Conservation (phyloP, 2,113 vertebrate species). For the Dissostichus mawsoni region DNA sequence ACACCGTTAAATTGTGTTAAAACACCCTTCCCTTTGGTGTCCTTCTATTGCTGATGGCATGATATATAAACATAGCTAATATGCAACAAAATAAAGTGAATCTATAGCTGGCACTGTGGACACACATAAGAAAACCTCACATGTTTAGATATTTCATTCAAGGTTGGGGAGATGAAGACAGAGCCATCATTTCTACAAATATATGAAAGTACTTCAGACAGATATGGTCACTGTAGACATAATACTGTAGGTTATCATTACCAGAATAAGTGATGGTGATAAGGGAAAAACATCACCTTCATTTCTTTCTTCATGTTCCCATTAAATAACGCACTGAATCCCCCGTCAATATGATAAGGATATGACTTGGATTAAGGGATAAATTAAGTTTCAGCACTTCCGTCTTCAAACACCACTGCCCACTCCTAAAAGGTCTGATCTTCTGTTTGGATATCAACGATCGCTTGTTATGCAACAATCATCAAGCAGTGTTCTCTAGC, state of each 20-base stretch:
- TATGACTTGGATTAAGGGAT: slow-evolving; percentile 12
- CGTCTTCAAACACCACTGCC: slow-evolving; percentile 31
- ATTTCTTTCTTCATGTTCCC: slow-evolving; percentile 16
- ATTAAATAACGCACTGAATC: slow-evolving; percentile 24
- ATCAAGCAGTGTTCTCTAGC: slow-evolving; percentile 43
- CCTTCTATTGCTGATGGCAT: slow-evolving; percentile 45
- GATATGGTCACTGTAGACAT: slow-evolving; percentile 15
- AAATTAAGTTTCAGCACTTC: slow-evolving; percentile 20
- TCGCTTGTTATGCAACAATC: slow-evolving; percentile 29
- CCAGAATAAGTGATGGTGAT: slow-evolving; percentile 29
- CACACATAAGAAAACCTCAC: slow-evolving; percentile 20
- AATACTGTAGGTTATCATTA: slow-evolving; percentile 15
- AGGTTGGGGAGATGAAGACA: slow-evolving; percentile 4
- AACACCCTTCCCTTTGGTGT: slow-evolving; percentile 34
- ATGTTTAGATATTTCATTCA: slow-evolving; percentile 48
- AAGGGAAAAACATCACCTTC: slow-evolving; percentile 5
- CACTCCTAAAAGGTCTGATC: slow-evolving; percentile 2
- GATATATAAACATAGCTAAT: slow-evolving; percentile 25
- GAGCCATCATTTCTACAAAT: slow-evolving; percentile 36
- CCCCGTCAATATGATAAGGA: slow-evolving; percentile 20
- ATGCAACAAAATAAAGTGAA: slow-evolving; percentile 37
- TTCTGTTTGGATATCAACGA: slow-evolving; percentile 37
- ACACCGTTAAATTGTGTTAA: slow-evolving; percentile 30
- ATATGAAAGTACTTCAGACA: slow-evolving; percentile 58
- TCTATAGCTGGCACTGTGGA: slow-evolving; percentile 43